Base-by-base conservation (phyloP, 2,888 invertebrate species). In the Caenorhabditis japonica region DNA sequence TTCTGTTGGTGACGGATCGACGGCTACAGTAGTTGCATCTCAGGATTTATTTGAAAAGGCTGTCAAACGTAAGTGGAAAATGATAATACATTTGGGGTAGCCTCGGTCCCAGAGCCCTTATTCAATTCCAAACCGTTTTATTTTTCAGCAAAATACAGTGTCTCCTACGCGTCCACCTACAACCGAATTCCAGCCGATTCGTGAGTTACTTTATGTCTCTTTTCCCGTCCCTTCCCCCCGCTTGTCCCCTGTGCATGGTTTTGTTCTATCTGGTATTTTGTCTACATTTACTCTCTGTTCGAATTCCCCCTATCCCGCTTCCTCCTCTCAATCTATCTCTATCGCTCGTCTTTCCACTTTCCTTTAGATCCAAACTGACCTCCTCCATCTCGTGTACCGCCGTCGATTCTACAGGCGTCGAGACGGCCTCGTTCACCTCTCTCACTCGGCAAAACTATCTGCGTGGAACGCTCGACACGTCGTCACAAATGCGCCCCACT, bases 161-260 rank as follows among this genome's bases (percentile, higher is more conserved):
- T 83, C 5, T 81, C 84, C 13, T 85, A 85, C 46, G 83, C 84
- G 8, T 79, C 83, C 8, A 75, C 79, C 10, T 85, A 85, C 66
- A 80, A 81, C 47, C 78, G 80, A 12, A 59, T 76, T 17, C 75
- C 83, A 4, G 79, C 78, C 38, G 83, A 85, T 25, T 75, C 70
- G 83, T 83, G 47, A 77, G 83, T 81, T 47, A 38, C 36, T 36
- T n/a, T 10, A 30, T 30, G 30, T 5, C 13, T 5, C 10, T 13
- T 21, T 15, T 12, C 23, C 15, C 49, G 34, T 33, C 23, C 12
- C 21, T 27, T 34, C n/a, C 47, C 46, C 53, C 44, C 49, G 4
- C 34, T 46, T 27, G 27, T 17, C 44, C 56, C 25, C 30, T 39
- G 38, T 60, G 53, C 69, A 46, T 55, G 52, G 52, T 72, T 66